Base-by-base conservation (phyloP, 37 sponge, comb jelly and placozoan species). In the Spongilla lacustris region DNA sequence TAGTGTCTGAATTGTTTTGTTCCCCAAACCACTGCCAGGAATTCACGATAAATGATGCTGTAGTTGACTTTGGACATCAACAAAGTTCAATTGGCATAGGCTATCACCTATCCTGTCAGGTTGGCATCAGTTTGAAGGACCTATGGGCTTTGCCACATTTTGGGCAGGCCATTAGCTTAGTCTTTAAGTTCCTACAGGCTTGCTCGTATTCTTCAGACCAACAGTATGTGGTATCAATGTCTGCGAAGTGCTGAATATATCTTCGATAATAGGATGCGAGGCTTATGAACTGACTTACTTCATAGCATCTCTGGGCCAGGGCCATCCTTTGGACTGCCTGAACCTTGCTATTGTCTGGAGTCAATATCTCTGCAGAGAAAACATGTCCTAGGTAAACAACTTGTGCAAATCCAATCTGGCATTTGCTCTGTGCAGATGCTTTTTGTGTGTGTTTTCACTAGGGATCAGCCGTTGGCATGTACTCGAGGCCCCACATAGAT, bases 201-300 rank as follows among this genome's bases (percentile, higher is more conserved):
- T 68, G 66, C 1, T 32, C 21, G 28, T 81, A 83, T n/a, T 77
- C 80, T 13, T 41, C 24, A 72, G 66, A 78, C 83, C 87, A 79
- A 2, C 3, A 26, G 67, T 87, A 89, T 17, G 71, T 31, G 28
- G 66, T 78, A 33, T 36, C 75, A 71, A 86, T 86, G 31, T 91
- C 87, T 23, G 91, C 68, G 73, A 91, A 91, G n/a, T 36, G 41
- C 13, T 28, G 70, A 13, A 91, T 91, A 66, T 84, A 91, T 0
- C 87, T 66, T 2, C 92, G 26, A 50, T 89, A 91, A 49, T 84
- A 91, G 17, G 87, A 87, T 36, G 85, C 81, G 19, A 91, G 80
- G 67, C 80, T 88, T 58, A 91, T 46, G 38, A 91, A 91, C 35
- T 79, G 36, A 1, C 82, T 75, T 34, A n/a, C n/a, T n/a, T n/a